phyloP scores from a whole-genome alignment of 37 sponge, comb jelly and placozoan species.

The Aphrocallistes beatrix region DNA sequence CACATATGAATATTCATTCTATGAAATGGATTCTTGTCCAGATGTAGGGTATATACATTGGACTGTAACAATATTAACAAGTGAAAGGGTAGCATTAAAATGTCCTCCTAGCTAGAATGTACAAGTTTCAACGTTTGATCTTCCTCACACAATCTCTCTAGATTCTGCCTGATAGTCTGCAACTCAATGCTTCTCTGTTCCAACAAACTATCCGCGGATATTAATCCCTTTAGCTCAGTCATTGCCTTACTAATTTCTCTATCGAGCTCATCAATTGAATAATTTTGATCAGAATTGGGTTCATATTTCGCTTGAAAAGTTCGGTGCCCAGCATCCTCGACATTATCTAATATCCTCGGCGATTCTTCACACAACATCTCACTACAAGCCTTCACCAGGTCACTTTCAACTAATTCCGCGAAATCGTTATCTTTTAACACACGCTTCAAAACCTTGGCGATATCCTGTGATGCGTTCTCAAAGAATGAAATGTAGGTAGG shows the following conservation, averaged over 20 bases:
- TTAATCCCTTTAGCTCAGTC: neutral
- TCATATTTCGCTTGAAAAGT: neutral
- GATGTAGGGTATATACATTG: no score
- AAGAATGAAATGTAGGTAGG: neutral
- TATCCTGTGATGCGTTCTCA: neutral
- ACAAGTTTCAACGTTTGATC: no score
- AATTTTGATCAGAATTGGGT: neutral
- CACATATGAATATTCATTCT: no score
- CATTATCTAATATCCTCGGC: neutral
- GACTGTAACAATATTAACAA: no score
- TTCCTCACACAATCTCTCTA: neutral
- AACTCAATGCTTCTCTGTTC: neutral
- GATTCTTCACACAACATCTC: neutral
- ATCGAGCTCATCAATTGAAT: neutral
- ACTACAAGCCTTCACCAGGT: neutral
- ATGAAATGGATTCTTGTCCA: no score
- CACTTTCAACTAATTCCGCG: neutral
- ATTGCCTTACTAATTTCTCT: neutral
- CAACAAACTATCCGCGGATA: neutral
- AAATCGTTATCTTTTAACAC: neutral
- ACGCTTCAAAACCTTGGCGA: neutral
- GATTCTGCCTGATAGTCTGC: neutral
- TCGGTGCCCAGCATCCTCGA: neutral
- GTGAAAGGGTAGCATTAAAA: no score
- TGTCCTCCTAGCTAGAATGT: no score